Evolutionary conservation across 2,888 invertebrate genomes (phyloP), one percentile per base, ranked within the genome.

Genomic region (Rotaria sp.): DNA sequence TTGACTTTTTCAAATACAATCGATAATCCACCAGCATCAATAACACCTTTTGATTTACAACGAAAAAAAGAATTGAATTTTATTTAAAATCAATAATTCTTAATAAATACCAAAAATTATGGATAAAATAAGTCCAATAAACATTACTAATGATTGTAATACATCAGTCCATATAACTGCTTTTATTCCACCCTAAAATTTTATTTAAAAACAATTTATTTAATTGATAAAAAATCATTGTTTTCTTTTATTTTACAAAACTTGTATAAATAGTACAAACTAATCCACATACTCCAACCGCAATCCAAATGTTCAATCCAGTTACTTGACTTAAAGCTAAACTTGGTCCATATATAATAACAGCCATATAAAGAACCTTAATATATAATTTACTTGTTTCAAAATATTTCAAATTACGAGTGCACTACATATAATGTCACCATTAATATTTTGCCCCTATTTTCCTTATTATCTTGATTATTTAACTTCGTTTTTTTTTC

Each of bases 291-390:
- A 89, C 88, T 3, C 89, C 88, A 48, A 91, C 89, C 4, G 89
- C 89, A n/a, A 89, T 86, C 86, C 89, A 89, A 18, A 90, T 59
- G 2, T 89, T 88, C 5, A 92, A 88, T 10, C 90, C 90, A 4
- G 91, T 91, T 21, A 91, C 91, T 88, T 96, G 92, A 88, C 90
- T 90, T 8, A 96, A 94, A 2, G 96, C 95, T 89, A 96, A 92
- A 7, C 95, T 94, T 85, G 96, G 96, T 8, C 95, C 95, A 90
- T 95, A 96, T 87, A 96, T 94, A 0, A 95, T 95, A 87, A 96
- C 94, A 4, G 95, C 94, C 90, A 93, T 91, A 89, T 92, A 92
- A 59, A 92, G 87, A 10, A 91, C 84, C 89, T 91, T 90, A 87
- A 90, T 24, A 52, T 5, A 24, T 52, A 8, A 41, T 41, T 41